phyloP scores from a whole-genome alignment of 2,797 vertebrate genomes.

The Sebastes steindachneri region DNA sequence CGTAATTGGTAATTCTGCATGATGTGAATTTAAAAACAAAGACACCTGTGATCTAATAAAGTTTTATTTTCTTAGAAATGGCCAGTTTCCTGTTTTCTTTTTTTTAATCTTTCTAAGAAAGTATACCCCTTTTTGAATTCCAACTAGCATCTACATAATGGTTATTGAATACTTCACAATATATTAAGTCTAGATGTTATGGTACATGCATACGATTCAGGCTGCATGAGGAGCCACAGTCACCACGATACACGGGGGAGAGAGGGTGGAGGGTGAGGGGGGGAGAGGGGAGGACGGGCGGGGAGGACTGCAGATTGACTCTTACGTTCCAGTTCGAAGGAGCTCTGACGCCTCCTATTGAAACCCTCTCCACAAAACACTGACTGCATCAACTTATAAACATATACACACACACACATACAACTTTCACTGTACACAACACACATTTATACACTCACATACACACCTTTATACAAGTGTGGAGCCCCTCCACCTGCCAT shows the following conservation, averaged over 20 bases:
- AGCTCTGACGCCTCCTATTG: constrained; percentile 61
- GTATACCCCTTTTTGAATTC: constrained; percentile 99
- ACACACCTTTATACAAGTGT: constrained; percentile 76
- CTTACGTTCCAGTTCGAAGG: constrained; percentile 80
- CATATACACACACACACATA: constrained; percentile 40
- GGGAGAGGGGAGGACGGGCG: not conserved
- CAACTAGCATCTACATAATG: constrained; percentile 99
- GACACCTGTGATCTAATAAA: constrained; percentile 95
- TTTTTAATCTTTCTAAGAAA: constrained; percentile 94
- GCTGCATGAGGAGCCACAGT: constrained; percentile 99
- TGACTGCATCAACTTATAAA: constrained; percentile 78
- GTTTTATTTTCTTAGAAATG: constrained; percentile 99
- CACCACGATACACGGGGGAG: constrained; percentile 94
- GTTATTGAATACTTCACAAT: constrained; percentile 99
- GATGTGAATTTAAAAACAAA: constrained; percentile 45
- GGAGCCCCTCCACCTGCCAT: constrained; percentile 75
- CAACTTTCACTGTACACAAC: constrained; percentile 69
- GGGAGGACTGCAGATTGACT: constrained; percentile 86
- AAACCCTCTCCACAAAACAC: constrained; percentile 81
- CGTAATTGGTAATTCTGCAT: not conserved
- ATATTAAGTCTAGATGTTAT: constrained; percentile 99
- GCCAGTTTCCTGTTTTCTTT: constrained; percentile 95
- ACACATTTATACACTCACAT: constrained; percentile 61
- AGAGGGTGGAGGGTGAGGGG: not conserved
- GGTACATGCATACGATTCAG: constrained; percentile 99